These are phyloP conservation scores for Xylocopa sonorina DNA, from an alignment of 1,140 invertebrate species.

Conservation along the genomic window DNA sequence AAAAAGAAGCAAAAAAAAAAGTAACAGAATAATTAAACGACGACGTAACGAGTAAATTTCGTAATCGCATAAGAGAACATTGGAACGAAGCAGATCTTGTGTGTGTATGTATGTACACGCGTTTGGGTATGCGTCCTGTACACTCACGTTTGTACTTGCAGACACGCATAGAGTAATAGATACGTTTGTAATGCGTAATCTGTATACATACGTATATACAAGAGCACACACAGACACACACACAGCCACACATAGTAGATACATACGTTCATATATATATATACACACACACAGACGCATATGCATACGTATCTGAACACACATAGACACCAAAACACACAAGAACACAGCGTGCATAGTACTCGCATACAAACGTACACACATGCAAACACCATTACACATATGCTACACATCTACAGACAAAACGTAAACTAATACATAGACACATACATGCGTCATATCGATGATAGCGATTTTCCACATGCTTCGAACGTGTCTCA, in stretches of 20 bases:
- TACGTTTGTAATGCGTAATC: slow-evolving; percentile 35
- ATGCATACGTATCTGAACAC: too few species aligned
- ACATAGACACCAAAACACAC: too few species aligned
- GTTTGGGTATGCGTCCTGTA: neutral
- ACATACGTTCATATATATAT: too few species aligned
- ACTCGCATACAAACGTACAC: too few species aligned
- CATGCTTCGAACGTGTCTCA: slow-evolving; percentile 37
- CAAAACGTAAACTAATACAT: too few species aligned
- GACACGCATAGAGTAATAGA: slow-evolving; percentile 28
- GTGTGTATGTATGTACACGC: neutral
- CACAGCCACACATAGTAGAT: too few species aligned
- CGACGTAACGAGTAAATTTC: slow-evolving; percentile 57
- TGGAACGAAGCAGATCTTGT: slow-evolving; percentile 39
- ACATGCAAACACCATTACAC: too few species aligned
- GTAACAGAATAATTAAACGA: neutral
- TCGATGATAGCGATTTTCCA: slow-evolving; percentile 37
- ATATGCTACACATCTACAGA: too few species aligned
- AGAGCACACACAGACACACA: too few species aligned
- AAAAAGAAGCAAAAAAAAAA: slow-evolving; percentile 2
- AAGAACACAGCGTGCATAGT: too few species aligned
- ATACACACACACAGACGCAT: too few species aligned
- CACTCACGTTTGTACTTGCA: neutral
- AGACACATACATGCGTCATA: slow-evolving; percentile 49
- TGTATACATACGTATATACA: slow-evolving; percentile 45
- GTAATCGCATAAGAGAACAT: slow-evolving; percentile 41